Evolutionary conservation across 2,113 vertebrate species (phyloP).

Genomic region (Crotalus horridus): DNA sequence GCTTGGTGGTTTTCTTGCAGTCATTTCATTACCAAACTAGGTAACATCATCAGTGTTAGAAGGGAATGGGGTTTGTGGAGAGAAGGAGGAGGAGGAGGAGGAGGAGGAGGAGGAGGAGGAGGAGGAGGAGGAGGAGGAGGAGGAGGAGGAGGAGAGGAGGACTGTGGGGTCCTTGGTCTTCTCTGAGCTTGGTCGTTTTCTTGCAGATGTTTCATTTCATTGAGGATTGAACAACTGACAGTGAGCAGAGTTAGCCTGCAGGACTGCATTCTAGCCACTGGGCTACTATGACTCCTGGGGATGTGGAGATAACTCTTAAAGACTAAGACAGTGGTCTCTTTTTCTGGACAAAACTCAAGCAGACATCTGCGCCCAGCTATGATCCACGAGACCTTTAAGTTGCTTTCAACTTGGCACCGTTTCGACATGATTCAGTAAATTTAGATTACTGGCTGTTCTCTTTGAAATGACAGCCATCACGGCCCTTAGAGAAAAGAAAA

Average conservation of each 20-base stretch:
- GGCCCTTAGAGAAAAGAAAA: slow-evolving; percentile 7
- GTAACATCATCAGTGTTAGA: too few relatives aligned
- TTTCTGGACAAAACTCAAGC: slow-evolving; percentile 41
- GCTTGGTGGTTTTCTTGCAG: too few relatives aligned
- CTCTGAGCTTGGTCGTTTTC: too few relatives aligned
- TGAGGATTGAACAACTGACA: too few relatives aligned
- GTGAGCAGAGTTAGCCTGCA: too few relatives aligned
- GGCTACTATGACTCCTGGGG: too few relatives aligned
- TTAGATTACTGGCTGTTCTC: slow-evolving; percentile 37
- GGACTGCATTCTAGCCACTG: too few relatives aligned
- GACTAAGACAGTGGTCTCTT: rapidly evolving
- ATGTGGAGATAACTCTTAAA: background rate
- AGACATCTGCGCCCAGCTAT: slow-evolving; percentile 46
- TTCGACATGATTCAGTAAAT: slow-evolving; percentile 50
- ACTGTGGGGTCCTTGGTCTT: too few relatives aligned
- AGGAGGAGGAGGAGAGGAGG: too few relatives aligned
- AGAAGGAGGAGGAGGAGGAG: background rate
- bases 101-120: too few relatives aligned
- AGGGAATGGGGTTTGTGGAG: background rate
- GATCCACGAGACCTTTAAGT: slow-evolving; percentile 30
- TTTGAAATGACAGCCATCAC: slow-evolving; percentile 26
- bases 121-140: background rate
- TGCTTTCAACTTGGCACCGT: slow-evolving; percentile 27
- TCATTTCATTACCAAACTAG: too few relatives aligned
- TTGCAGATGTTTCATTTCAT: too few relatives aligned